These are phyloP conservation scores for Leptinotarsa rubiginosa DNA, from an alignment of 2,888 invertebrate genomes.

Conservation along the genomic window DNA sequence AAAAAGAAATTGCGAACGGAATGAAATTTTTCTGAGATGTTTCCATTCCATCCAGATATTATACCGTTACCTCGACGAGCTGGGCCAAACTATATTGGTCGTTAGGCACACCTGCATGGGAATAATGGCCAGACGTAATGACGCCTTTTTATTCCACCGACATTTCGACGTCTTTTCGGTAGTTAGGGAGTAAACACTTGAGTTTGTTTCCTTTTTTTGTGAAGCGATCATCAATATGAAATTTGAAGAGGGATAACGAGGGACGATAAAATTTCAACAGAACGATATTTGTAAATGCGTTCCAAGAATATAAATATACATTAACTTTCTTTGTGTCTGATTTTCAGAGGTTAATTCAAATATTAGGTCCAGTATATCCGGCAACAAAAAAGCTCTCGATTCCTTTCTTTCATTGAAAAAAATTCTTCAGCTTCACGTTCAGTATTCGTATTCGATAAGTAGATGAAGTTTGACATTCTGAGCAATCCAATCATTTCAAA, in stretches of 20 bases:
- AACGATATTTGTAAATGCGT: too few species aligned
- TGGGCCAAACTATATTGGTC: conserved; percentile 39
- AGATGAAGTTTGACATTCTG: too few species aligned
- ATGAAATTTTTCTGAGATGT: conserved; percentile 36
- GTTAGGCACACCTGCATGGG: conserved; percentile 42
- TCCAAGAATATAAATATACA: too few species aligned
- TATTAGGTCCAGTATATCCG: too few species aligned
- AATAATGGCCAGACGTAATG: conserved; percentile 30
- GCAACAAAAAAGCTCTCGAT: too few species aligned
- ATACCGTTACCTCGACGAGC: conserved; percentile 34
- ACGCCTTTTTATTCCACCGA: conserved; percentile 32
- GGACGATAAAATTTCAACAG: too few species aligned
- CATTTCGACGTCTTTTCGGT: conserved; percentile 25
- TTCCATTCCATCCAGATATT: conserved; percentile 35
- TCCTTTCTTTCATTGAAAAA: too few species aligned
- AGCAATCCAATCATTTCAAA: too few species aligned
- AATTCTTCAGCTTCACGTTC: too few species aligned
- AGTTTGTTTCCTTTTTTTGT: not conserved
- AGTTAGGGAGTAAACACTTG: conserved; percentile 14
- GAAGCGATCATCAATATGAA: not conserved
- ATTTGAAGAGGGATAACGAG: not conserved
- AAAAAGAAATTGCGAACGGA: conserved; percentile 32
- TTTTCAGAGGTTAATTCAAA: too few species aligned
- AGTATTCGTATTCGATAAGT: too few species aligned
- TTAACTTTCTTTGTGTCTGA: too few species aligned